Evolutionary conservation across 2,797 vertebrate genomes (phyloP).

Genomic region (Rhadinocentrus ornatus): DNA sequence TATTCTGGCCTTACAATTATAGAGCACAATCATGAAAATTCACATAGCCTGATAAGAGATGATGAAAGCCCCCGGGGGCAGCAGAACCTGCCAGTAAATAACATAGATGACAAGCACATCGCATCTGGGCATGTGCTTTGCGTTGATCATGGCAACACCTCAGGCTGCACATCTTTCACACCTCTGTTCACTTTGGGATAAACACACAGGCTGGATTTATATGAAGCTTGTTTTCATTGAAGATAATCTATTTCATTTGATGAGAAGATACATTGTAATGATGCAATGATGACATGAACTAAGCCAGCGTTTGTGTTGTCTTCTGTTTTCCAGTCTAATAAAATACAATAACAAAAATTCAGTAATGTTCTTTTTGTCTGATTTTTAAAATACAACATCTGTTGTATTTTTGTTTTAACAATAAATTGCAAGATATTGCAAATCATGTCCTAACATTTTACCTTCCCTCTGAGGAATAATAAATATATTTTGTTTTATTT

Average conservation of each 20-base stretch:
- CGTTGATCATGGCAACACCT: conserved; percentile 48
- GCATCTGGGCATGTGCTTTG: conserved; percentile 50
- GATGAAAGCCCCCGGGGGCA: conserved; percentile 41
- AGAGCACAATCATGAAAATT: conserved; percentile 53
- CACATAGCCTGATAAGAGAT: conserved; percentile 40
- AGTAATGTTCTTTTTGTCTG: too few relatives aligned
- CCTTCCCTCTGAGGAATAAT: too few relatives aligned
- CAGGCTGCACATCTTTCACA: conserved; percentile 57
- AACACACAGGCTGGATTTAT: conserved; percentile 34
- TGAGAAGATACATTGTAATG: conserved; percentile 4
- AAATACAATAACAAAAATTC: too few relatives aligned
- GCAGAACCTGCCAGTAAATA: conserved; percentile 54
- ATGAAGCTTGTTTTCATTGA: conserved; percentile 25
- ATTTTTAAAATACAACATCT: too few relatives aligned
- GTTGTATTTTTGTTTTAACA: too few relatives aligned
- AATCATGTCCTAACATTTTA: too few relatives aligned
- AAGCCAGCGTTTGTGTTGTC: too few relatives aligned
- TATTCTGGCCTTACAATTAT: conserved; percentile 47
- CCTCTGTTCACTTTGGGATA: conserved; percentile 40
- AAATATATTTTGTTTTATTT: too few relatives aligned
- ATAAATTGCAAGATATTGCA: too few relatives aligned
- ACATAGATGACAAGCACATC: conserved; percentile 69
- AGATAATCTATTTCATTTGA: conserved; percentile 45
- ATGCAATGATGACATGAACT: too few relatives aligned
- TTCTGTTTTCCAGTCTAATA: too few relatives aligned